Percentiles rank a stretch among this genome's conserved stretches.
These are phyloP conservation scores for Oriolus oriolus DNA, from an alignment of 2,113 vertebrate species.

Conservation along the genomic window DNA sequence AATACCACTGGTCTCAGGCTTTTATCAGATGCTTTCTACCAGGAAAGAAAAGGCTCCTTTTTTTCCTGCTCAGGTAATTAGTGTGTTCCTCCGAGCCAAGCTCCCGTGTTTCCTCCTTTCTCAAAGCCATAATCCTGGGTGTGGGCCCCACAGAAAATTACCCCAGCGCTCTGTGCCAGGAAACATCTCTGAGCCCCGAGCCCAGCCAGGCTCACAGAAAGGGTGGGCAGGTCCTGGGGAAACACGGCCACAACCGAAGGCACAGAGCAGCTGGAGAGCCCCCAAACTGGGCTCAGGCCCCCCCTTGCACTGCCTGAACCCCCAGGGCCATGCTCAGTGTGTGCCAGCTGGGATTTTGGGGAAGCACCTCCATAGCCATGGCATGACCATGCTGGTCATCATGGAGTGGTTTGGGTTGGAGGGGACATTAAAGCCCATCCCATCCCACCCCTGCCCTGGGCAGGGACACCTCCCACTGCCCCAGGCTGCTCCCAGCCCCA, in stretches of 20 bases:
- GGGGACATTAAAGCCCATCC: not conserved
- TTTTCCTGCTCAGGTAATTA: conserved; percentile 19
- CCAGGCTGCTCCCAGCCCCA: not conserved
- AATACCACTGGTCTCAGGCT: conserved; percentile 31
- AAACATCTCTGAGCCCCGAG: not conserved
- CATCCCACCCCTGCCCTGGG: not conserved
- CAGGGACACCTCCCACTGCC: not conserved
- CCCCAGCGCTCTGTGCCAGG: not conserved
- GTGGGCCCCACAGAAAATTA: conserved; percentile 9
- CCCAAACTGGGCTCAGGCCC: fast-evolving
- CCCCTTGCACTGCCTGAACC: fast-evolving
- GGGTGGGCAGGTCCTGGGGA: not conserved
- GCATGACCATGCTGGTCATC: not conserved
- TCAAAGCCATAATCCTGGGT: conserved; percentile 21
- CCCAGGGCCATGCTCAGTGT: not conserved
- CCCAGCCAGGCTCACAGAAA: not conserved
- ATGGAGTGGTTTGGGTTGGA: not conserved
- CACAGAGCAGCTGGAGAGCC: not conserved
- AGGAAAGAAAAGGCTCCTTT: conserved; percentile 8
- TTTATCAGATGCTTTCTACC: conserved; percentile 47
- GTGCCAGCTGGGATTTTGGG: not conserved
- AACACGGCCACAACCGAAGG: fast-evolving
- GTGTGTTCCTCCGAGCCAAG: not conserved
- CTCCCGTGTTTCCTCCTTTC: not conserved
- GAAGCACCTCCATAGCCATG: not conserved